phyloP scores from a whole-genome alignment of 2,797 vertebrate genomes.

The Astyanax mexicanus region DNA sequence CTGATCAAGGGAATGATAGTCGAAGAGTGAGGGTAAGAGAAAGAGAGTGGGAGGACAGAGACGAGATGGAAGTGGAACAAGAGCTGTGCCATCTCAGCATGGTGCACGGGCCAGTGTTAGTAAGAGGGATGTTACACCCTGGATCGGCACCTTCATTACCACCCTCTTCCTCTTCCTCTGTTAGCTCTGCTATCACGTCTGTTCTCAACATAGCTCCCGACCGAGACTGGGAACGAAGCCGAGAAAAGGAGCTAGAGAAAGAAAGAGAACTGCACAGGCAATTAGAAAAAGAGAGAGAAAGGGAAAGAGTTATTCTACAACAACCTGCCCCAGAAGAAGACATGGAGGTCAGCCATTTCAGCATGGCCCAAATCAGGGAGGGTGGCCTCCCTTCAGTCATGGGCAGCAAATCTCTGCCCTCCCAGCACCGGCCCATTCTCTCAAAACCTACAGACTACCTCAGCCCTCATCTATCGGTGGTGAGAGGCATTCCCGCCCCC shows the following conservation, averaged over 20 bases:
- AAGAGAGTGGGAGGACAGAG: slow-evolving; percentile 72
- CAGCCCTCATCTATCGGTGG: slow-evolving; percentile 77
- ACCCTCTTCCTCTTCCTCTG: slow-evolving; percentile 66
- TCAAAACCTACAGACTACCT: slow-evolving; percentile 85
- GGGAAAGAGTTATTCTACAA: slow-evolving; percentile 68
- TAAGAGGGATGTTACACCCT: slow-evolving; percentile 68
- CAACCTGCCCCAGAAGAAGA: slow-evolving; percentile 85
- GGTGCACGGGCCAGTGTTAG: slow-evolving; percentile 65
- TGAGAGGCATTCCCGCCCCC: slow-evolving; percentile 76
- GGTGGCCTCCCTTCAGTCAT: slow-evolving; percentile 64
- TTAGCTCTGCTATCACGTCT: slow-evolving; percentile 70
- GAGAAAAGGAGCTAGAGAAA: slow-evolving; percentile 69
- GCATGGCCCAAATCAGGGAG: slow-evolving; percentile 77
- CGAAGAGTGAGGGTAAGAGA: slow-evolving; percentile 61
- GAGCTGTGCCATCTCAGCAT: slow-evolving; percentile 75
- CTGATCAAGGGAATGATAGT: slow-evolving; percentile 50
- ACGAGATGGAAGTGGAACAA: slow-evolving; percentile 79
- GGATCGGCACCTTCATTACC: slow-evolving; percentile 65
- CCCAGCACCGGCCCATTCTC: slow-evolving; percentile 80
- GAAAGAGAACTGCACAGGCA: slow-evolving; percentile 70
- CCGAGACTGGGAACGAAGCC: slow-evolving; percentile 75
- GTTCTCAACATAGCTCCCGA: slow-evolving; percentile 72
- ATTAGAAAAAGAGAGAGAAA: slow-evolving; percentile 65
- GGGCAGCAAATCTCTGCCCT: slow-evolving; percentile 72
- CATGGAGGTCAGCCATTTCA: slow-evolving; percentile 89